phyloP scores from a whole-genome alignment of 2,113 vertebrate species.

The Phyllopteryx taeniolatus region DNA sequence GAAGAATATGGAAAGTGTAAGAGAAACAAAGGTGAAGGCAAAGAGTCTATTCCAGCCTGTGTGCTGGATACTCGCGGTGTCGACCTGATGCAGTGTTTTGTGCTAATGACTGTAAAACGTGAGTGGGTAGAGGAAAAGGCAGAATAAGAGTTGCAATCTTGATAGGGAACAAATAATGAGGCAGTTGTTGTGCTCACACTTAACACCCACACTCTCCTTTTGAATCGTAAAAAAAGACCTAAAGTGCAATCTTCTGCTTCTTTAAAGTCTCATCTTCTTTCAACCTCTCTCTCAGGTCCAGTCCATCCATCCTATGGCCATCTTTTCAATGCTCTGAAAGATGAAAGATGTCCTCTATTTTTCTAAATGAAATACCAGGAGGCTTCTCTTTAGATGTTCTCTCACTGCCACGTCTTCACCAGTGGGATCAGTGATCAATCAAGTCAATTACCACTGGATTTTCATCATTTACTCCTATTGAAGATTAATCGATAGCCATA shows the following conservation, averaged over 20 bases:
- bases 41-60: background rate
- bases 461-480: constrained; percentile 33
- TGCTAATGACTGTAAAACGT: constrained; percentile 24
- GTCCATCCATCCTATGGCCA: constrained; percentile 12
- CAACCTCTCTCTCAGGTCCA: constrained; percentile 18
- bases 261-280: constrained; percentile 19
- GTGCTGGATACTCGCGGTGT: background rate
- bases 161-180: constrained; percentile 45
- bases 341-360: constrained; percentile 41
- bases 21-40: constrained; percentile 30
- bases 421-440: constrained; percentile 48
- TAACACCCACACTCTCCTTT: constrained; percentile 30
- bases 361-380: constrained; percentile 15
- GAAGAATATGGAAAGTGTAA: constrained; percentile 8
- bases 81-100: constrained; percentile 4
- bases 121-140: constrained; percentile 37
- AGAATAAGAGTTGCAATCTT: constrained; percentile 31
- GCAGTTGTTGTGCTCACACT: constrained; percentile 23
- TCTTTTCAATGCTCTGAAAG: constrained; percentile 15
- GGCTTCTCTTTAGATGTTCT: constrained; percentile 26
- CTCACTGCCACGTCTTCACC: constrained; percentile 19
- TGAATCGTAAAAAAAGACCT: background rate
- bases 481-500: constrained; percentile 29
- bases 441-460: constrained; percentile 38
- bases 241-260: constrained; percentile 4